phyloP scores from a whole-genome alignment of 2,888 invertebrate species.

The Dicyrtomina minuta region DNA sequence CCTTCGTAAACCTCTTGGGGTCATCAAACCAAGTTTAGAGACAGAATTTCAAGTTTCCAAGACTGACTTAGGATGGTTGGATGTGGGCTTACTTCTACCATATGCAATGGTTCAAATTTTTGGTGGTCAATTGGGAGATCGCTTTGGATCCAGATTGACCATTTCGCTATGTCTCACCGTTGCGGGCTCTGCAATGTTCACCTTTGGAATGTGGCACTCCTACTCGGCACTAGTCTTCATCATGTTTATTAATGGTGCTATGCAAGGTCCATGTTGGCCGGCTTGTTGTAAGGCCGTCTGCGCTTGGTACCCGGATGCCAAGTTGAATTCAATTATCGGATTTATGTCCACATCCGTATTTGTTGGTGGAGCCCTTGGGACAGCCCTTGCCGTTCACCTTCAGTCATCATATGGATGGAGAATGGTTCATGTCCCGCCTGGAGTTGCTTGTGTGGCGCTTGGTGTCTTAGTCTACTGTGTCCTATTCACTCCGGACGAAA shows the following conservation, averaged over 20 bases:
- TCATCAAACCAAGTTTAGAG: slow-evolving; percentile 58
- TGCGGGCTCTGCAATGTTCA: slow-evolving; percentile 57
- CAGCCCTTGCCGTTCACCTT: slow-evolving; percentile 57
- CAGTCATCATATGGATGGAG: slow-evolving; percentile 58
- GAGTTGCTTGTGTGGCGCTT: slow-evolving; percentile 56
- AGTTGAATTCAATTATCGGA: slow-evolving; percentile 58
- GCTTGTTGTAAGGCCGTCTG: slow-evolving; percentile 58
- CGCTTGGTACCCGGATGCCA: slow-evolving; percentile 58
- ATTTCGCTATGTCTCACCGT: slow-evolving; percentile 57
- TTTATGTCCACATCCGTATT: slow-evolving; percentile 59
- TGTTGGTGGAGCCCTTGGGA: slow-evolving; percentile 58
- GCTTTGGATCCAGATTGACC: slow-evolving; percentile 57
- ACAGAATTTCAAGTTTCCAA: slow-evolving; percentile 56
- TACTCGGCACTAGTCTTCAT: slow-evolving; percentile 56
- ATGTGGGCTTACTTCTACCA: slow-evolving; percentile 59
- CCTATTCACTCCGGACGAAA: slow-evolving; percentile 44
- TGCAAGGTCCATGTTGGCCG: slow-evolving; percentile 60
- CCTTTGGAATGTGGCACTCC: slow-evolving; percentile 57
- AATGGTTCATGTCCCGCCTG: slow-evolving; percentile 56
- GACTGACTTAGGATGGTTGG: slow-evolving; percentile 58
- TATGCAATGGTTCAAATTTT: slow-evolving; percentile 58
- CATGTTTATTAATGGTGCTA: slow-evolving; percentile 58
- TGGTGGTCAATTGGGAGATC: slow-evolving; percentile 58
- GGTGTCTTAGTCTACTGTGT: slow-evolving; percentile 53
- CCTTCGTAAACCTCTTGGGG: slow-evolving; percentile 59